Base-by-base conservation (phyloP, 2,797 vertebrate species). In the Trichosurus vulpecula region DNA sequence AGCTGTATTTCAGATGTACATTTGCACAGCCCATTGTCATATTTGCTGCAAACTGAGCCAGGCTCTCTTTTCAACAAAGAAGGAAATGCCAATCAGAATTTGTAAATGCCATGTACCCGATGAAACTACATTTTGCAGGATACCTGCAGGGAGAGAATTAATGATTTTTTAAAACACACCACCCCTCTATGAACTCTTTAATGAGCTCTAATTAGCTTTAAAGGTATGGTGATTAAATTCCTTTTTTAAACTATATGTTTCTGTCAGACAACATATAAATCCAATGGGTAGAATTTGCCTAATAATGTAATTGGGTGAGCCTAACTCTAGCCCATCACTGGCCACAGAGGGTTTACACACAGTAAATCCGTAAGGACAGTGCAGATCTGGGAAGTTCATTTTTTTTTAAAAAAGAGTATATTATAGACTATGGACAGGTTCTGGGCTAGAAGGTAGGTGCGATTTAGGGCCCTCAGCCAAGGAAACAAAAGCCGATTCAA, bases 21-120 rank as follows among this genome's bases (percentile, higher is more conserved):
- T 98, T 98, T 98, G 97, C 95, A 97, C 97, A 97, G 97, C 61
- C 98, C 95, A 96, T 98, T 98, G 98, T 98, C 98, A 97, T 98
- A 98, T 98, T 98, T 98, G 96, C 97, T 98, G 96, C 98, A 98
- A 98, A 98, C 98, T 97, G 96, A 98, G 95, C 96, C 96, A 96
- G 96, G 56, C 74, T 96, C 90, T 3, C 94, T 95, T 98, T 98
- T 97, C 97, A 96, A 96, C 94, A 95, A 98, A 96, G 61, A 93
- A 97, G 96, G 93, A 98, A 97, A 98, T 97, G 97, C 95, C 98
- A 98, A 94, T 98, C 98, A 98, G 98, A 98, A 98, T 98, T 97
- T 97, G 93, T 94, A 96, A 97, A 98, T 97, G 96, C 94, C 41
- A 0, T 95, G 94, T 6, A 29, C 91, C 41, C 94, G 94, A 94